Base-by-base conservation (phyloP, 2,797 vertebrate species). In the Bryconaethiops microstoma region DNA sequence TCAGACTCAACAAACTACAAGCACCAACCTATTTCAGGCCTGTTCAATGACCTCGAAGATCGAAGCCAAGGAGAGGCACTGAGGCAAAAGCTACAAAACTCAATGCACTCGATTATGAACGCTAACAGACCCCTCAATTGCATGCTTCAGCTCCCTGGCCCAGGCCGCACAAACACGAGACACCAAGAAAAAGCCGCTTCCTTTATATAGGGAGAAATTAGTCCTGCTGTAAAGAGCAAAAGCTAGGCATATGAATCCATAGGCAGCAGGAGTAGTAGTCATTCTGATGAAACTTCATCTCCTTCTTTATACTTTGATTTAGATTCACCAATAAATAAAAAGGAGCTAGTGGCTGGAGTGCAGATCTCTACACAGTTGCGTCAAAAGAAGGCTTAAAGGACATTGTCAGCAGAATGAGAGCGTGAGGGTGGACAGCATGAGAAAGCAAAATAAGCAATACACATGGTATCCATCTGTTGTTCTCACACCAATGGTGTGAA, bases 221-320 rank as follows among this genome's bases (percentile, higher is more conserved):
- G 63, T 73, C 29, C 14, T 21, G 55, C 39, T 17, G 23, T 63
- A 40, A 83, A 81, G 71, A 55, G 35, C n/a, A 80, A 81, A 87
- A 42, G 85, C 39, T 50, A 83, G 71, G 81, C 78, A 55, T 76
- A 54, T 71, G 85, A 88, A 89, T 88, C 63, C 77, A 85, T 76
- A 62, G 65, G 75, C 52, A 70, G 57, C 48, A 69, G 40, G 35
- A 57, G 57, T 71, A 78, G 77, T 25, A 6, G 55, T 63, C 40
- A 55, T 19, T 25, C 77, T 39, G 65, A 42, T 82, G 78, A 84
- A 84, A 81, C 4, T n/a, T 77, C 52, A 89, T 52, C 60, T 63
- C 45, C n/a, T 68, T 82, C 59, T 68, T 74, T 74, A 65, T 69
- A 55, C 84, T 87, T 75, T 85, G 70, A 92, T 87, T 89, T 74